Evolutionary conservation across 2,888 invertebrate genomes (phyloP).

Genomic region (Parasteatoda lunata): DNA sequence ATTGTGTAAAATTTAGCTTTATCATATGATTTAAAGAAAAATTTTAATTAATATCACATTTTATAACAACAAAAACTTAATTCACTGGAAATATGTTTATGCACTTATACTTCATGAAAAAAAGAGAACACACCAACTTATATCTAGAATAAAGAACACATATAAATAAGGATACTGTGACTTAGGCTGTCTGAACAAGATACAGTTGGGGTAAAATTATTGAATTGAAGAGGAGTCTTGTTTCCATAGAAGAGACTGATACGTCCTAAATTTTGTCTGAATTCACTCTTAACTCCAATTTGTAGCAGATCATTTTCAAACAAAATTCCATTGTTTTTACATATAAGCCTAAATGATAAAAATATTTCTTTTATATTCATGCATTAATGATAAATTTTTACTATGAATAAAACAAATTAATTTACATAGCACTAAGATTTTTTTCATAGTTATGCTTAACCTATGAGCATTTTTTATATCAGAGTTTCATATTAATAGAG

Average conservation of each 20-base stretch:
- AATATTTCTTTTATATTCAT: background rate
- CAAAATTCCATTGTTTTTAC: slow-evolving; percentile 98
- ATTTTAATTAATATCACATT: no score
- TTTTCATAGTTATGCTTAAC: background rate
- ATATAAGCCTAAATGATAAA: slow-evolving; percentile 81
- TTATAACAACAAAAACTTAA: no score
- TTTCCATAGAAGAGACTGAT: slow-evolving; percentile 98
- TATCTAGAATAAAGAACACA: no score
- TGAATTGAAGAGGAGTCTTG: slow-evolving; percentile 81
- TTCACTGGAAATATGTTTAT: no score
- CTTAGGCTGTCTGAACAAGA: slow-evolving; percentile 84
- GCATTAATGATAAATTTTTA: no score
- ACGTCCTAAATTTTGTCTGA: slow-evolving; percentile 94
- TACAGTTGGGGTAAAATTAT: slow-evolving; percentile 83
- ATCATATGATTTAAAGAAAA: no score
- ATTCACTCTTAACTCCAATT: slow-evolving; percentile 98
- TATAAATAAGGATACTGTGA: slow-evolving; percentile 77
- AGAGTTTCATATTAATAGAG: background rate
- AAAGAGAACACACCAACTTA: no score
- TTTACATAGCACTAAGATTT: background rate
- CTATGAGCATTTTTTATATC: background rate
- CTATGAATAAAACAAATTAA: background rate
- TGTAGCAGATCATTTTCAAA: slow-evolving; percentile 99
- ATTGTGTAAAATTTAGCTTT: no score
- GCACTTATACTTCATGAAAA: no score